Conservation (phyloP, 2,797 vertebrate species). For the Cossypha niveicapilla region DNA sequence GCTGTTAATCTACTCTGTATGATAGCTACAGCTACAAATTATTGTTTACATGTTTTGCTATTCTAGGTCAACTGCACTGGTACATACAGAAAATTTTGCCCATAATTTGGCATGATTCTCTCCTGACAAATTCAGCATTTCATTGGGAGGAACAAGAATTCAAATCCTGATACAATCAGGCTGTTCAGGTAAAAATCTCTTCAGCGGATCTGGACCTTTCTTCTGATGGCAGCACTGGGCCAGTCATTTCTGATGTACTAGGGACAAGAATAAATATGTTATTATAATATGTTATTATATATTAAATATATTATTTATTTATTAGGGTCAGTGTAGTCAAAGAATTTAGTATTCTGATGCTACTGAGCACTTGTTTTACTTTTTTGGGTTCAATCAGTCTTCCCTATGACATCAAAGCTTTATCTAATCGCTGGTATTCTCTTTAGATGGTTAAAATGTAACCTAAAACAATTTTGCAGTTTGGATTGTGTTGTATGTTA, state of each 20-base stretch:
- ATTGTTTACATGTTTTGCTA: neutral
- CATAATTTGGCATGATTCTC: neutral
- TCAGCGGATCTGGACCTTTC: neutral
- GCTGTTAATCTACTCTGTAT: neutral
- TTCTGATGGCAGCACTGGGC: neutral
- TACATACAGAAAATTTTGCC: neutral
- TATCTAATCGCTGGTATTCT: neutral
- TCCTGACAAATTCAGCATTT: neutral
- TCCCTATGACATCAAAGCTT: neutral
- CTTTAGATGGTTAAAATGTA: neutral
- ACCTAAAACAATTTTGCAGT: neutral
- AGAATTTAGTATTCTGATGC: neutral
- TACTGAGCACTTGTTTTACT: neutral
- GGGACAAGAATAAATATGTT: neutral
- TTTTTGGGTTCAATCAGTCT: neutral
- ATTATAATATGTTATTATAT: too few relatives aligned
- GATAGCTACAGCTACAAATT: neutral
- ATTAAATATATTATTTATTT: too few relatives aligned
- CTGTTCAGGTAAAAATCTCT: neutral
- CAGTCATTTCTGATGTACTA: neutral
- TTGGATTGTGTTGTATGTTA: neutral
- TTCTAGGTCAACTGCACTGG: neutral
- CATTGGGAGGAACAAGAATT: neutral
- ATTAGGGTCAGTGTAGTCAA: neutral
- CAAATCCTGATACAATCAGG: neutral